Evolutionary conservation across 2,888 invertebrate genomes (phyloP), one percentile per base, ranked within the genome.

Genomic region (Syrphus vitripennis): DNA sequence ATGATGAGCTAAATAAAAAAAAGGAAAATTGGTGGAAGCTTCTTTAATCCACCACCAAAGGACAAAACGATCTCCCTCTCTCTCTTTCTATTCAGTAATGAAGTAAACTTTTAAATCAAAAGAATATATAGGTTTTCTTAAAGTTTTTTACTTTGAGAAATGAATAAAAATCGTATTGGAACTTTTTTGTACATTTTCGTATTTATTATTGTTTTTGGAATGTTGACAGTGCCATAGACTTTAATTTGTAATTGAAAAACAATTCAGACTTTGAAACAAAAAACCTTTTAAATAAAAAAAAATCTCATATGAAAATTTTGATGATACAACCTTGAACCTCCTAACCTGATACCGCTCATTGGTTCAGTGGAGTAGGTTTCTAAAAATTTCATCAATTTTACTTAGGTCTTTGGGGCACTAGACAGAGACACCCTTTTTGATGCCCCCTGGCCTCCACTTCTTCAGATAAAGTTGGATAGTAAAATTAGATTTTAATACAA

Each of bases 51-150:
- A n/a, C 24, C 12, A 4, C 16, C 12, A 57, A 59, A 69, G 53
- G 37, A 77, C 40, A 31, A 65, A 59, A 57, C 31, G 37, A 57
- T 16, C 57, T 70, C 57, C 57, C 26, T 63, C 12, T 19, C 19
- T 65, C 19, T 55, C 9, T 57, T n/a, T n/a, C n/a, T n/a, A n/a
- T n/a, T n/a, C n/a, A n/a, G 57, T 82, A 79, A 83, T 83, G 74
- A 83, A 83, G 74, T 83, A 74, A 83, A 79, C 40, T 69, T 65
- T 74, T 24, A 74, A 79, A 78, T 78, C 69, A 53, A 26, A 59
- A 24, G 24, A 71, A 74, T 77, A 59, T 10, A n/a, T 26, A 7
- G 48, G 48, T 31, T 50, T 59, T 42, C 63, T 59, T 67, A 21
- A 29, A 48, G 31, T 26, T 42, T 42, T 42, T 26, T 59, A n/a